A percentile compares a stretch with the other conserved stretches of the same genome.
Evolutionary conservation across 2,888 invertebrate genomes (phyloP).

Genomic region (Hedya salicella): DNA sequence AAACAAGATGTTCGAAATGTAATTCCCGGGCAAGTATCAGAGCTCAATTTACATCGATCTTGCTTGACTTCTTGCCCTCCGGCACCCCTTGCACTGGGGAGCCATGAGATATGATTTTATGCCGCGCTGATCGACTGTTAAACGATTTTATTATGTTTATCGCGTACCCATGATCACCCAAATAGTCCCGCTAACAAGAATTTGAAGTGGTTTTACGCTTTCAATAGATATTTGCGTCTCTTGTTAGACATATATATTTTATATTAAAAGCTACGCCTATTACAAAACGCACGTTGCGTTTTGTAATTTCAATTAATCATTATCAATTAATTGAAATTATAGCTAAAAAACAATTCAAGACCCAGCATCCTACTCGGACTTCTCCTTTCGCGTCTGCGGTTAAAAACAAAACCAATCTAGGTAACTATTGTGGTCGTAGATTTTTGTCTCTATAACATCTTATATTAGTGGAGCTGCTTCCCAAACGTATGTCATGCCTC

Average conservation of each 20-base stretch:
- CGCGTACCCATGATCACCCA: conserved; percentile 40
- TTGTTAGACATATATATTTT: too few relatives aligned
- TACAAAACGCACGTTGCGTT: too few relatives aligned
- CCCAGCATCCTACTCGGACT: too few relatives aligned
- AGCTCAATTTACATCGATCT: conserved; percentile 58
- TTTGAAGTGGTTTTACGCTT: conserved; percentile 8
- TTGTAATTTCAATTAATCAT: too few relatives aligned
- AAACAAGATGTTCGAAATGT: conserved; percentile 40
- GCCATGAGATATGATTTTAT: conserved; percentile 60
- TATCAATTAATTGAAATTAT: too few relatives aligned
- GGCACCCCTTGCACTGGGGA: conserved; percentile 47
- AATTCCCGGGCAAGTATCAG: conserved; percentile 41
- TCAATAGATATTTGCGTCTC: neutral
- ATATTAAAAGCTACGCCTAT: too few relatives aligned
- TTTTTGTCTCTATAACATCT: too few relatives aligned
- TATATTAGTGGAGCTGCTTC: conserved; percentile 7
- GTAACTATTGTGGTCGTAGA: too few relatives aligned
- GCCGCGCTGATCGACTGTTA: conserved; percentile 57
- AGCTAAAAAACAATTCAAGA: too few relatives aligned
- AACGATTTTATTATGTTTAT: conserved; percentile 56
- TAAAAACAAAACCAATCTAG: too few relatives aligned
- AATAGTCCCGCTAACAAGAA: conserved; percentile 31
- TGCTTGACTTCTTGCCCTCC: conserved; percentile 55
- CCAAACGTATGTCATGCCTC: neutral
- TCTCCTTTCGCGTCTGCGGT: too few relatives aligned